These are phyloP conservation scores for Solenopsis fugax DNA, from an alignment of 1,140 invertebrate genomes.

Conservation along the genomic window DNA sequence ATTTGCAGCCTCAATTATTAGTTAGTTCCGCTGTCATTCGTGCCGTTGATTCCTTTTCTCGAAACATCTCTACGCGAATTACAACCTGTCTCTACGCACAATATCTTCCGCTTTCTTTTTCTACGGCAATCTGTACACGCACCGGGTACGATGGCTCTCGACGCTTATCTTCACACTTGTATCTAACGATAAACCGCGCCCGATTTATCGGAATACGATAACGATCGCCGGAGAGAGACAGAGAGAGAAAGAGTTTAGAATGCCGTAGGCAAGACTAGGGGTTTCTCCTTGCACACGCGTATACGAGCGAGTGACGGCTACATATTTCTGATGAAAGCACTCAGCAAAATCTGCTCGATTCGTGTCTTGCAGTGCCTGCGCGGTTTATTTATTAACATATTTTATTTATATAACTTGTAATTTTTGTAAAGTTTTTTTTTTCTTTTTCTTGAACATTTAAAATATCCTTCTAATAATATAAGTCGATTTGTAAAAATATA, in stretches of 20 bases:
- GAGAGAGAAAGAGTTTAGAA: constrained; percentile 66
- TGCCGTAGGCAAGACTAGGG: constrained; percentile 71
- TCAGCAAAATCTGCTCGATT: constrained; percentile 17
- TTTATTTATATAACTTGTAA: neutral
- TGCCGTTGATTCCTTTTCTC: constrained; percentile 8
- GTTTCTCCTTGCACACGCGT: constrained; percentile 64
- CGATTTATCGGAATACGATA: constrained; percentile 77
- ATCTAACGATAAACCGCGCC: constrained; percentile 75
- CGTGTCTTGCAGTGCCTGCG: neutral
- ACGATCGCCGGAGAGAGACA: constrained; percentile 63
- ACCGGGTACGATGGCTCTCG: constrained; percentile 35
- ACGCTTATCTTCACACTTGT: constrained; percentile 61
- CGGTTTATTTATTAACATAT: constrained; percentile 34
- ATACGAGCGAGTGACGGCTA: constrained; percentile 26
- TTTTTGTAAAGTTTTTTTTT: neutral
- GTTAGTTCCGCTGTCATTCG: constrained; percentile 1
- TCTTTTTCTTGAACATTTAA: neutral
- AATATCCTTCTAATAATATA: neutral
- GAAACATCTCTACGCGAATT: constrained; percentile 10
- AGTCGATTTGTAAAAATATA: neutral
- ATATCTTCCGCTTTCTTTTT: constrained; percentile 70
- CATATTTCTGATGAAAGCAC: constrained; percentile 64
- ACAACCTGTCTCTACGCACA: constrained; percentile 45
- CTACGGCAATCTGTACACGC: constrained; percentile 24
- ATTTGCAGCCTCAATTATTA: constrained; percentile 21